These are phyloP conservation scores for Tolypeutes matacus DNA, from an alignment of 2,797 vertebrate genomes.

Conservation along the genomic window DNA sequence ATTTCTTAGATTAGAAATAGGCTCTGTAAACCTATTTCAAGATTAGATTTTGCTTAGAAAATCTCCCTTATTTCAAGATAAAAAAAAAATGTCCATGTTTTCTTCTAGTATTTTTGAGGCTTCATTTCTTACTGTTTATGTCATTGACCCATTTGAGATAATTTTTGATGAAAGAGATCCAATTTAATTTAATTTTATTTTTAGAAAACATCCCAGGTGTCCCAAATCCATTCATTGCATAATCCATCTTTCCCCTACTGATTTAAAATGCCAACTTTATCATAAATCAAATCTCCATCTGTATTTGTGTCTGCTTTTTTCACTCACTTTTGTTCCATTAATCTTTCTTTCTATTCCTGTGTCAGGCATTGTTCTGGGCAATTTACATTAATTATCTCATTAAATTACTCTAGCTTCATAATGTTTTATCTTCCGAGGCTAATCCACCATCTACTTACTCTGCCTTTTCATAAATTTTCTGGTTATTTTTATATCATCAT, in stretches of 20 bases:
- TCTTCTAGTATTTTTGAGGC: constrained; percentile 58
- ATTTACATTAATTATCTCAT: constrained; percentile 73
- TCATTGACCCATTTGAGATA: background rate
- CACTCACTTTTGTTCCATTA: constrained; percentile 36
- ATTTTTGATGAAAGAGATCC: constrained; percentile 28
- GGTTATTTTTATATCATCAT: constrained; percentile 28
- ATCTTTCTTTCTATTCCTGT: constrained; percentile 51
- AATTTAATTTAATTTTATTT: constrained; percentile 40
- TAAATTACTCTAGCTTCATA: constrained; percentile 46
- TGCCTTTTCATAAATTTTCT: constrained; percentile 24
- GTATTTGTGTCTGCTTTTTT: constrained; percentile 52
- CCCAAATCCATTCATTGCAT: background rate
- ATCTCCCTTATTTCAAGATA: background rate
- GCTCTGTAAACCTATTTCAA: background rate
- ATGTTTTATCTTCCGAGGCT: constrained; percentile 38
- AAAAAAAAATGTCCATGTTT: background rate
- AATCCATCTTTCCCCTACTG: background rate
- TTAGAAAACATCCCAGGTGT: constrained; percentile 20
- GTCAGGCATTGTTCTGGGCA: constrained; percentile 46
- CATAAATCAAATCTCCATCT: constrained; percentile 62
- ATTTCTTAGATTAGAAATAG: background rate
- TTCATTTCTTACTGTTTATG: constrained; percentile 18
- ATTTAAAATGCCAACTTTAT: constrained; percentile 58
- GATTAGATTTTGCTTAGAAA: background rate
- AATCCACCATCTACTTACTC: background rate